Evolutionary conservation across 2,888 invertebrate genomes (phyloP), one percentile per base, ranked within the genome.

Genomic region (Athetis lepigone): DNA sequence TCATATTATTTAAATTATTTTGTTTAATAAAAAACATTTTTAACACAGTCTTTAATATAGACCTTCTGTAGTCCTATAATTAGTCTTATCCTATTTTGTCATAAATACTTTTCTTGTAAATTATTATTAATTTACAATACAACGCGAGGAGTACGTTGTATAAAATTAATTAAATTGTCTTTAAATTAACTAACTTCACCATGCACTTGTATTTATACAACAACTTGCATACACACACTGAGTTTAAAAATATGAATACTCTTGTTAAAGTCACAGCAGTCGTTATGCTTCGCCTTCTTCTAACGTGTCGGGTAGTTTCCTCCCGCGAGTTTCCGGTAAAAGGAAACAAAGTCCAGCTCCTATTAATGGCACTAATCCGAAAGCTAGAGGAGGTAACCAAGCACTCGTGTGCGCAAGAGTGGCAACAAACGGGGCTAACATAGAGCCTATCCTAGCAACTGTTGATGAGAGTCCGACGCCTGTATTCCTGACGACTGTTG

Each of bases 381-480:
- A 98, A 39, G 97, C 95, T 13, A 97, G 80, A 0, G 98, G 97
- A 2, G 98, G 97, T 16, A 97, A 82, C 96, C 96, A 97, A 0
- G 90, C 84, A 59, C 92, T 90, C 0, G 96, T 92, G 36, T 91
- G 87, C 19, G 92, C 93, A 72, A 98, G 85, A n/a, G 97, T 96
- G 1, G 97, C 97, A 1, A 98, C 96, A 81, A 97, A 97, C 0
- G 98, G 98, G 0, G 98, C 98, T 4, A 97, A 79, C 95, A 98
- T 98, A 0, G 98, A 98, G 7, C 98, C 98, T 62, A 98, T 92
- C 81, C 98, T 96, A 0, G 98, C 98, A 65, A 97, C 96, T 94
- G 98, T 97, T 0, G 98, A 98, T 27, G 98, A 97, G 3, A 97
- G 94, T 0, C 98, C 98, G 59, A 98, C 96, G 0, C 98, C 98